Conservation (phyloP, 2,113 vertebrate species). For the Accipiter cooperii region DNA sequence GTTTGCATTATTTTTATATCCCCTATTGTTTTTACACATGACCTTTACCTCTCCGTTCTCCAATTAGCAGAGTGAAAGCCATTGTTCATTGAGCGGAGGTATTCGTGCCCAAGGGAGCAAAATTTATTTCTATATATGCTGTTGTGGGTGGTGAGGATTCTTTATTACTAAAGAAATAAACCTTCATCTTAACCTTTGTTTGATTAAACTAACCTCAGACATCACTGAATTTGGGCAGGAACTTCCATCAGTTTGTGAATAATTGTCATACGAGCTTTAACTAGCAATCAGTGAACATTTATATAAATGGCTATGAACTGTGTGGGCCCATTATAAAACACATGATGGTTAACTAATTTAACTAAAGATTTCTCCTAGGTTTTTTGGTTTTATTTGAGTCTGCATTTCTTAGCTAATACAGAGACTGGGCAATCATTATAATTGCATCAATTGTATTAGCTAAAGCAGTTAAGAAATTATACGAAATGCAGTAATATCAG, state of each 20-base stretch:
- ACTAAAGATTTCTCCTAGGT: background rate
- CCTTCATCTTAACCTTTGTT: conserved; percentile 33
- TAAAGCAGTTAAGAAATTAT: background rate
- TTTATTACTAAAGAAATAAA: conserved; percentile 39
- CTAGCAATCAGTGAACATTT: background rate
- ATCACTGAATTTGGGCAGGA: conserved; percentile 12
- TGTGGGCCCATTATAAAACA: background rate
- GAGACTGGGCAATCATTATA: background rate
- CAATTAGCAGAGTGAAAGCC: conserved; percentile 58
- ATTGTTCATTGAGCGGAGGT: conserved; percentile 64
- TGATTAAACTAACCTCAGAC: conserved; percentile 22
- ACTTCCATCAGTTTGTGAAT: conserved; percentile 8
- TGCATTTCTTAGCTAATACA: background rate
- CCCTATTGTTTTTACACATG: conserved; percentile 71
- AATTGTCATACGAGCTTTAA: background rate
- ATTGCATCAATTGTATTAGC: background rate
- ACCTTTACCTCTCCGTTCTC: conserved; percentile 60
- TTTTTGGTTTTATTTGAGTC: background rate
- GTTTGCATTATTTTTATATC: conserved; percentile 62
- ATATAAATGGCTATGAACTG: background rate
- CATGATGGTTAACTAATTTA: background rate
- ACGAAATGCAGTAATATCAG: background rate
- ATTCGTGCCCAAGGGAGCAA: conserved; percentile 39
- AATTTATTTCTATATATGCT: conserved; percentile 24
- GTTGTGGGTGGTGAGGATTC: conserved; percentile 23